phyloP scores from a whole-genome alignment of 2,888 invertebrate genomes.

The Linyphia triangularis region DNA sequence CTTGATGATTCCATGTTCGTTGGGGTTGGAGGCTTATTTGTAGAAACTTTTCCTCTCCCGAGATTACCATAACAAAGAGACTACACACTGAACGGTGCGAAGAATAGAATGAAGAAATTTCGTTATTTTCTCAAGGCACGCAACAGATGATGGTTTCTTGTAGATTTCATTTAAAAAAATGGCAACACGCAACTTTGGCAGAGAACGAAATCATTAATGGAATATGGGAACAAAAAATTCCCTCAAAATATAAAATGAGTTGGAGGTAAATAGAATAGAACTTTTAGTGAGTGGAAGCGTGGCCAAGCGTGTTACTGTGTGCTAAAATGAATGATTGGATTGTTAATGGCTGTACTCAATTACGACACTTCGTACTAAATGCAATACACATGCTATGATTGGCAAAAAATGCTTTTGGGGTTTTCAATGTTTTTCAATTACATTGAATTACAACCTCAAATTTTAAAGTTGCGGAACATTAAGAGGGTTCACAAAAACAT shows the following conservation, averaged over 20 bases:
- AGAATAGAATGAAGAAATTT: conserved; percentile 12
- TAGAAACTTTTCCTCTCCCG: background rate
- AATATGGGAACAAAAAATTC: background rate
- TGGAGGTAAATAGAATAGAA: background rate
- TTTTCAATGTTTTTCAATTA: no score
- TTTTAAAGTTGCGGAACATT: no score
- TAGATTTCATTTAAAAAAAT: conserved; percentile 38
- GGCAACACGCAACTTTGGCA: conserved; percentile 27
- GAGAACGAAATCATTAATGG: conserved; percentile 17
- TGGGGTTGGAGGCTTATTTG: conserved; percentile 19
- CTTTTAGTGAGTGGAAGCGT: no score
- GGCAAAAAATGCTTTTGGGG: no score
- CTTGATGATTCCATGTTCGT: conserved; percentile 11
- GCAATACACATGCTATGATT: background rate
- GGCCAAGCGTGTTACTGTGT: background rate
- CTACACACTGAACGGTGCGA: background rate
- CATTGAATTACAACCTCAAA: no score
- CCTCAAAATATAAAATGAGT: no score
- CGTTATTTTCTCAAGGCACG: conserved; percentile 12
- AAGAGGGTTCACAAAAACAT: no score
- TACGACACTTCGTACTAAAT: background rate
- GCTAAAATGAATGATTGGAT: background rate
- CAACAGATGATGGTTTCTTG: conserved; percentile 46
- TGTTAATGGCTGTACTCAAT: background rate
- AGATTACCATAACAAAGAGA: conserved; percentile 50